Evolutionary conservation across 2,797 vertebrate species (phyloP).

Genomic region (Tapera naevia): DNA sequence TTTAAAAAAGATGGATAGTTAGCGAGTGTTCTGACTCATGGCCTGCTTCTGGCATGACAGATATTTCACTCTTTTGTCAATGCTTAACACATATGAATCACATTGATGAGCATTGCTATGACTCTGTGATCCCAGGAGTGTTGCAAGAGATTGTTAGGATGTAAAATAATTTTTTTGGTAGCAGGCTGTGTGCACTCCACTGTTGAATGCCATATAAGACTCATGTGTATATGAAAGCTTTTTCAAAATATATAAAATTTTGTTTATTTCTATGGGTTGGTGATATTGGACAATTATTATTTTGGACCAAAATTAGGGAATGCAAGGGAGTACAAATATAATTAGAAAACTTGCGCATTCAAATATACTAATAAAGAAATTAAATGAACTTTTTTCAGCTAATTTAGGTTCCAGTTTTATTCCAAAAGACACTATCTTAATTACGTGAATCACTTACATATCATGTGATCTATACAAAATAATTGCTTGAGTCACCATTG

Average conservation of each 20-base stretch:
- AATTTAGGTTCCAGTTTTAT: neutral
- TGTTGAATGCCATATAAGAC: neutral
- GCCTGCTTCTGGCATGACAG: neutral
- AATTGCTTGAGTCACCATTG: neutral
- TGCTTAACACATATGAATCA: neutral
- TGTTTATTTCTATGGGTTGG: neutral
- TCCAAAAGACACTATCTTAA: neutral
- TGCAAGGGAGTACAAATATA: neutral
- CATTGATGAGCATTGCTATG: neutral
- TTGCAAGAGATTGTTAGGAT: neutral
- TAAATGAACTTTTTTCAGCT: neutral
- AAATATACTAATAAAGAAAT: neutral
- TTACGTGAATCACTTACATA: neutral
- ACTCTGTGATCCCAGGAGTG: neutral
- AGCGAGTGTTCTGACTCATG: neutral
- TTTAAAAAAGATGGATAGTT: neutral
- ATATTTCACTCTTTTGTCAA: neutral
- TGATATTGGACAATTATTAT: neutral
- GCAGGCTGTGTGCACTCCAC: neutral
- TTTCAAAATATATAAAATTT: neutral
- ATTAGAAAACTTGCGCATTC: neutral
- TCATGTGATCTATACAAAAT: neutral
- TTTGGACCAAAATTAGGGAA: neutral
- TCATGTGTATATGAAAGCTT: rapidly evolving
- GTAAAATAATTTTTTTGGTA: neutral